Base-by-base conservation (phyloP, 2,888 invertebrate genomes). In the Philereme transversata region DNA sequence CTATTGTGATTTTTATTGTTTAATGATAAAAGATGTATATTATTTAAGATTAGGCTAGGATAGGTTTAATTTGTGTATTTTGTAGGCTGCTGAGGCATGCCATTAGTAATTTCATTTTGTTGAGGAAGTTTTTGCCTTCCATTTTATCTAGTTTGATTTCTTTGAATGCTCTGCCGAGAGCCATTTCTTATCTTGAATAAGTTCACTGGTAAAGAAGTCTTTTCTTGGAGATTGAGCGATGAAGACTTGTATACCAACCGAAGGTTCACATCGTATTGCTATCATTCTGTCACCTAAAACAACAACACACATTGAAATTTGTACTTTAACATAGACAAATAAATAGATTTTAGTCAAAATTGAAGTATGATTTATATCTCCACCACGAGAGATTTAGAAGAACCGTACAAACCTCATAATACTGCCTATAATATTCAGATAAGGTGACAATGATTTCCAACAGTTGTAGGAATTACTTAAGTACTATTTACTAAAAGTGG, bases 41-140 rank as follows among this genome's bases (percentile, higher is more conserved):
- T n/a, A n/a, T n/a, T n/a, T n/a, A n/a, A n/a, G n/a, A n/a, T n/a
- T n/a, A n/a, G n/a, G n/a, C n/a, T n/a, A n/a, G n/a, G n/a, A n/a
- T n/a, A 65, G 41, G 68, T 67, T 86, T 92, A 94, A 46, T 7
- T 55, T 55, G 40, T 11, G 60, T 61, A 68, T 5, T 95, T 95
- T 65, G 95, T n/a, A n/a, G 95, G 78, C 96, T 96, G 65, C 96
- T 96, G 9, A 96, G 90, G 75, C 96, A 96, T 58, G 98, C 98
- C 98, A 99, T 98, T 5, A 99, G 94, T 73, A 98, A 93, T 90
- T 99, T 99, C 96, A 99, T 97, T 93, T 99, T 99, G 80, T 98
- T 98, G 5, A 98, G 93, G 83, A 99, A 98, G 89, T 98, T 99
- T 79, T 97, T 97, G 53, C 99, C 99, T 83, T 99, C 98, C 95